Evolutionary conservation across 1,140 invertebrate species (phyloP).

Genomic region (Drosophila santomea): DNA sequence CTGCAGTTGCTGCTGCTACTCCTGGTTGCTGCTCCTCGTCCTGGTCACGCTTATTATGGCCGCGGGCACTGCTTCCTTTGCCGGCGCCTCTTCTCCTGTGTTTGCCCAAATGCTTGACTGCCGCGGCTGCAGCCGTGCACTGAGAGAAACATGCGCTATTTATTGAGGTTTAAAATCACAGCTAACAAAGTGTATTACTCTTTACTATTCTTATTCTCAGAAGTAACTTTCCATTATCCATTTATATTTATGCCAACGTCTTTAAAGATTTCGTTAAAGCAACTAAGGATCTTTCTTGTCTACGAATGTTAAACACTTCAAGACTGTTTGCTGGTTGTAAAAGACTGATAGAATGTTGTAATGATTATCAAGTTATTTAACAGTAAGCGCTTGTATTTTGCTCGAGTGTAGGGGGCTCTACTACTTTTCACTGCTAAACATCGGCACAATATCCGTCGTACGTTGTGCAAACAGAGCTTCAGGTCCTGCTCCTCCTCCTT

Average conservation of each 20-base stretch:
- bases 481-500: conserved; percentile 11
- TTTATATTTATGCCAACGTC: too few relatives aligned
- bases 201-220: too few relatives aligned
- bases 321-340: too few relatives aligned
- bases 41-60: conserved; percentile 79
- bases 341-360: too few relatives aligned
- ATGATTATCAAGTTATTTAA: neutral
- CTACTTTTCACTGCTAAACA: conserved; percentile 73
- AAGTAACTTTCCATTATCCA: too few relatives aligned
- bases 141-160: neutral
- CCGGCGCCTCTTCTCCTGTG: conserved; percentile 60
- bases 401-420: conserved; percentile 33
- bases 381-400: neutral
- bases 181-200: too few relatives aligned
- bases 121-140: conserved; percentile 25
- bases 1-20: conserved; percentile 2
- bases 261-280: too few relatives aligned
- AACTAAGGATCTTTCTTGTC: too few relatives aligned
- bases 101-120: conserved; percentile 80
- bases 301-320: too few relatives aligned
- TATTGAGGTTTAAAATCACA: too few relatives aligned
- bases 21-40: conserved; percentile 14
- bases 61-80: conserved; percentile 64
- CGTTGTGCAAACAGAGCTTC: conserved; percentile 70
- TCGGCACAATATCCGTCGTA: conserved; percentile 79